Evolutionary conservation across 2,797 vertebrate species (phyloP), one percentile per base, ranked within the genome.

Genomic region (Falco berigora): DNA sequence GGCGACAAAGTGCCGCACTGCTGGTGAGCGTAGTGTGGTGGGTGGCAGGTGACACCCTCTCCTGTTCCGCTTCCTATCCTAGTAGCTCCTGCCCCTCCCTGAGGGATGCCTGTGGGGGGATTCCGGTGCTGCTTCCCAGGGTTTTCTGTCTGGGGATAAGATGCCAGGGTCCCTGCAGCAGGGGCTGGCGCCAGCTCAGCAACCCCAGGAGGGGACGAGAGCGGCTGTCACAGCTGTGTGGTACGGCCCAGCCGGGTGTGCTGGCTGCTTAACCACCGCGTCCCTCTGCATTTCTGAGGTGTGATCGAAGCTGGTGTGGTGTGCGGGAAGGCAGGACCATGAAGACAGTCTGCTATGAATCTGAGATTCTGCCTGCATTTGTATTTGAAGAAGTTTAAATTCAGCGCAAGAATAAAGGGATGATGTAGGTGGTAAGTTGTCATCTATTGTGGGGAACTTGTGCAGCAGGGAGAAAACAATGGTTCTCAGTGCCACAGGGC

Each of bases 31-130:
- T 46, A 3, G 1, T 8, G 12, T 10, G 5, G 21, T 9, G 15
- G 17, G 52, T 1, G 9, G 50, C 36, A 30, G 75, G 66, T 8
- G 10, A 8, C 62, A 12, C 42, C 52, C 9, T 20, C 14, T 56
- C 47, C 67, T 2, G 0, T 4, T 30, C 25, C 6, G 28, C 49
- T 18, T 6, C 14, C 32, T 8, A 5, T 20, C 52, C 62, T 12
- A 13, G 0, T 4, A 1, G 52, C 56, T 42, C 1, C 0, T 63
- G 36, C 59, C 27, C 32, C 14, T 21, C 3, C 1, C 9, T 7
- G 44, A 11, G 36, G 59, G 79, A 10, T 32, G 50, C 5, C 0
- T 2, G 9, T 9, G 22, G 27, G 8, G 15, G 3, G 61, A 10
- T 25, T 36, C 27, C 73, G 32, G 20, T 47, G 36, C 52, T 53